Percentiles rank a stretch among this genome's conserved stretches.
Evolutionary conservation across 2,888 invertebrate species (phyloP).

Genomic region (Rotaria sp.): DNA sequence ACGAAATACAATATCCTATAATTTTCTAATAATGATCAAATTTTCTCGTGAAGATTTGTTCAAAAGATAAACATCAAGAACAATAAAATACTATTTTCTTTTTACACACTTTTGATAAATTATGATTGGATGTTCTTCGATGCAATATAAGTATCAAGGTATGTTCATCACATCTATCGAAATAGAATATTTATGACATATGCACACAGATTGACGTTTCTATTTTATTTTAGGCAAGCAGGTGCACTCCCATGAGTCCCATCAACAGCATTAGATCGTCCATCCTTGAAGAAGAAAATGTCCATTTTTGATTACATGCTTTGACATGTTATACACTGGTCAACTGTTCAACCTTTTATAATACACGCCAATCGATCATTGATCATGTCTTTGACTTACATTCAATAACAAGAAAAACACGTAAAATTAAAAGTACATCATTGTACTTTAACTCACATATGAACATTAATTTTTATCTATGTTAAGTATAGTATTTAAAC

Average conservation of each 20-base stretch:
- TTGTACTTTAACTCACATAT: not conserved
- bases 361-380: not conserved
- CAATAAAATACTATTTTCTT: not conserved
- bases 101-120: too few relatives aligned
- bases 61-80: not conserved
- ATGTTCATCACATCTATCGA: not conserved
- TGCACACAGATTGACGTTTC: not conserved
- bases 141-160: not conserved
- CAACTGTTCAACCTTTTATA: not conserved
- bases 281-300: not conserved
- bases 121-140: not conserved
- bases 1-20: not conserved
- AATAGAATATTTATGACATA: not conserved
- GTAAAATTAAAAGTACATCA: too few relatives aligned
- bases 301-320: conserved; percentile 9
- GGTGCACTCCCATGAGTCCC: not conserved
- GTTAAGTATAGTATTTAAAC: not conserved
- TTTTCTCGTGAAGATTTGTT: not conserved
- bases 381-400: not conserved
- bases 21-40: not conserved
- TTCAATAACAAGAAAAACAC: too few relatives aligned
- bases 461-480: not conserved
- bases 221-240: not conserved
- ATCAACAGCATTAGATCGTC: not conserved
- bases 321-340: not conserved